Base-by-base conservation (phyloP, 2,888 invertebrate species). In the Apodemia mormo region DNA sequence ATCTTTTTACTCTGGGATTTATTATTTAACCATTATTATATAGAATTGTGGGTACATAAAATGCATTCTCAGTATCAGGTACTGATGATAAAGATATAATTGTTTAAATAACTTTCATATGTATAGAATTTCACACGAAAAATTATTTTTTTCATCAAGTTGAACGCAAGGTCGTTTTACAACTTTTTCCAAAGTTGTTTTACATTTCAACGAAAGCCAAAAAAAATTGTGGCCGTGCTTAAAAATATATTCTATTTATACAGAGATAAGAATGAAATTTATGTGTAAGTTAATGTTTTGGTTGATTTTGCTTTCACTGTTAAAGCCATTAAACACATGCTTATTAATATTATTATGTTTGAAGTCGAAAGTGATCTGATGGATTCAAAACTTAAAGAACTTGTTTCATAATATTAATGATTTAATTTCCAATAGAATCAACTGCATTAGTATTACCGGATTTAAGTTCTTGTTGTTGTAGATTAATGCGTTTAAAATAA, bases 261-360 rank as follows among this genome's bases (percentile, higher is more conserved):
- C 2, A 61, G 10, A 1, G 0, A 30, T 30, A 61, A 61, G 58
- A 30, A 9, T 5, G 12, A 29, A 4, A 58, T 30, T 61, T 61
- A 61, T 61, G 1, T 30, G 3, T 2, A 54, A 22, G 33, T 33
- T 29, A 6, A 29, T 33, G 58, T 61, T 61, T 61, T 61, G 30
- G 58, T 61, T 33, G 29, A 61, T 61, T 61, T 61, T 30, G 58
- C 58, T 61, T 61, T 61, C 58, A 61, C 58, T 30, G 52, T 52
- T 49, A 22, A 56, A 9, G 56, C 22, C 29, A 29, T 29, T 56
- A 58, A 52, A 58, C 58, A 58, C 58, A 6, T 58, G 58, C 10
- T 58, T 7, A 54, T 9, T 30, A 22, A 30, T 58, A 58, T 12
- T 29, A 29, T 56, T 58, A 58, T 10, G 56, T 29, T 30, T 14